Evolutionary conservation across 2,797 vertebrate genomes (phyloP).

Genomic region (Monodelphis domestica): DNA sequence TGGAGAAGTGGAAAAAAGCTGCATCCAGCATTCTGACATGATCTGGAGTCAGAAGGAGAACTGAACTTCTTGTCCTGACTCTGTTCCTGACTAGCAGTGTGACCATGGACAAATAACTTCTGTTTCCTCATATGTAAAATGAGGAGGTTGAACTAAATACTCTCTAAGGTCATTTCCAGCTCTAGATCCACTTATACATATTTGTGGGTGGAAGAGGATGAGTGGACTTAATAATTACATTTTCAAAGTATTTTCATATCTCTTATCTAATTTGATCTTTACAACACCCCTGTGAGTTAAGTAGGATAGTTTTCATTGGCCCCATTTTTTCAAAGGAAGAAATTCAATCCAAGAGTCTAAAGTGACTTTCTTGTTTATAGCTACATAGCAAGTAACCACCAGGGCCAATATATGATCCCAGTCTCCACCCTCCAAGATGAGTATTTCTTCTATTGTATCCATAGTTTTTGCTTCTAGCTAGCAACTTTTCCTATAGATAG

Average conservation of each 20-base stretch:
- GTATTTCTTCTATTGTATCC: background rate
- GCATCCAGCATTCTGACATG: background rate
- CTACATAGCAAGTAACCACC: background rate
- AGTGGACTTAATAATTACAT: background rate
- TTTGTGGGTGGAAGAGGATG: background rate
- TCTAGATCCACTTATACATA: background rate
- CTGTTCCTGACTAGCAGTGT: no score
- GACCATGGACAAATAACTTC: background rate
- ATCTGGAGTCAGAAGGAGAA: background rate
- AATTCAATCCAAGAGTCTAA: background rate
- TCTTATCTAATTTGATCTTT: background rate
- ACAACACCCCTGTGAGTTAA: background rate
- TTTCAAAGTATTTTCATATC: background rate
- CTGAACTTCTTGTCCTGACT: background rate
- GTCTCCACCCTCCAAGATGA: background rate
- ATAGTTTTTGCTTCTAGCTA: background rate
- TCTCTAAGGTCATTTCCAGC: background rate
- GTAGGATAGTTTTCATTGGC: background rate
- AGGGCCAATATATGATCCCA: background rate
- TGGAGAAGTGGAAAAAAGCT: background rate
- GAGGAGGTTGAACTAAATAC: background rate
- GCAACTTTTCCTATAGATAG: background rate
- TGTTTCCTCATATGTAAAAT: background rate
- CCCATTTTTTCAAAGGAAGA: background rate
- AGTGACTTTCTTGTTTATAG: background rate